Base-by-base conservation (phyloP, 2,888 invertebrate genomes). In the Helobdella robusta region DNA sequence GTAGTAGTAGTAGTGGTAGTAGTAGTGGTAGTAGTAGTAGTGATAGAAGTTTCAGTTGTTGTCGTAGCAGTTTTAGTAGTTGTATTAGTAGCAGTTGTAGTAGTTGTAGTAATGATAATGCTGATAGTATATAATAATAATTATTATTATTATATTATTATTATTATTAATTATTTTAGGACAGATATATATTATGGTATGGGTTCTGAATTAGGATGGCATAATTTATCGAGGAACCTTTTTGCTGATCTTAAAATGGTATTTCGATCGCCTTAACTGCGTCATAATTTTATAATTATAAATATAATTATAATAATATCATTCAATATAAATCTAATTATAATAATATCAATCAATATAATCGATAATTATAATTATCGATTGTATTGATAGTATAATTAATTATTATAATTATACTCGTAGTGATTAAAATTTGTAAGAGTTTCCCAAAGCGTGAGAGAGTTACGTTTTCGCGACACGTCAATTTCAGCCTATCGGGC, bases 401-500 rank as follows among this genome's bases (percentile, higher is more conserved):
- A n/a, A n/a, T n/a, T n/a, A n/a, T n/a, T n/a, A n/a, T n/a, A n/a
- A n/a, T n/a, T n/a, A n/a, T n/a, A n/a, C n/a, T n/a, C n/a, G n/a
- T n/a, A n/a, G n/a, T n/a, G n/a, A n/a, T n/a, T n/a, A n/a, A n/a
- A n/a, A n/a, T n/a, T n/a, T n/a, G n/a, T n/a, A n/a, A n/a, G n/a
- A n/a, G n/a, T n/a, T n/a, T n/a, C n/a, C n/a, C n/a, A n/a, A n/a
- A n/a, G n/a, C n/a, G n/a, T n/a, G n/a, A n/a, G n/a, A n/a, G n/a
- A n/a, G n/a, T n/a, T n/a, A n/a, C n/a, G 23, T 56, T n/a, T 5
- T 56, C 56, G n/a, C 20, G 28, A 6, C 32, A 25, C 8, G 28
- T 56, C 30, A 44, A 44, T 8, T 25, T 60, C n/a, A 40, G 8
- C 25, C 40, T 60, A 23, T 40, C 73, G 15, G 72, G 73, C 20